Conservation (phyloP, 1,140 invertebrate genomes). For the Drosophila saltans region DNA sequence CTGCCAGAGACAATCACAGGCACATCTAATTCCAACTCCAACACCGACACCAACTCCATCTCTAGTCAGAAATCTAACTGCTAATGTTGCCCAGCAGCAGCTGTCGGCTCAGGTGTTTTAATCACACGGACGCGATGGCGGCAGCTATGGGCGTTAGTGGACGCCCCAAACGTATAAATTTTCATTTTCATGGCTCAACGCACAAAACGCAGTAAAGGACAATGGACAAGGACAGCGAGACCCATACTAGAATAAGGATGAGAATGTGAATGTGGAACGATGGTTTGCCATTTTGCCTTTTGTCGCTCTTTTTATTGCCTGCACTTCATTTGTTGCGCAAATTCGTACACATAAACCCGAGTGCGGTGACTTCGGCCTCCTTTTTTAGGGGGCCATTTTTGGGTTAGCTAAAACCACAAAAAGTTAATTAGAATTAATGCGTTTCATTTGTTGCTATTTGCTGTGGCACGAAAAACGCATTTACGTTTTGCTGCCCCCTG, state of each 20-base stretch:
- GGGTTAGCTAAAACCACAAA: slow-evolving; percentile 66
- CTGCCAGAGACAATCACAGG: slow-evolving; percentile 43
- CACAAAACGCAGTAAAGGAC: slow-evolving; percentile 50
- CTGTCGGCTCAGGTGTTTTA: slow-evolving; percentile 78
- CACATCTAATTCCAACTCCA: background rate
- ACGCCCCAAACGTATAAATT: slow-evolving; percentile 65
- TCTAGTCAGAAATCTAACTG: slow-evolving; percentile 24
- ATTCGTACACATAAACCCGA: slow-evolving; percentile 71
- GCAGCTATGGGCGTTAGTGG: slow-evolving; percentile 12
- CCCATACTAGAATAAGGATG: slow-evolving; percentile 8
- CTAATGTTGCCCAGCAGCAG: slow-evolving; percentile 43
- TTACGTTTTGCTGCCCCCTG: slow-evolving; percentile 37
- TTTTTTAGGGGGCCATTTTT: slow-evolving; percentile 30
- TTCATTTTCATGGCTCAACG: slow-evolving; percentile 78
- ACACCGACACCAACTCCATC: slow-evolving; percentile 15
- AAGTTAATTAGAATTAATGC: slow-evolving; percentile 82
- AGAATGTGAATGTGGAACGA: slow-evolving; percentile 5
- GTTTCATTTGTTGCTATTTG: slow-evolving; percentile 29
- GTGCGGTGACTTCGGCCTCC: slow-evolving; percentile 29
- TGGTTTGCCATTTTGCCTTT: slow-evolving; percentile 68
- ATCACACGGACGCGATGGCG: slow-evolving; percentile 54
- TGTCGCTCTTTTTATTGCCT: slow-evolving; percentile 78
- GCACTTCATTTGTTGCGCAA: slow-evolving; percentile 78
- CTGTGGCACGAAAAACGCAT: slow-evolving; percentile 60
- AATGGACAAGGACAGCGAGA: slow-evolving; percentile 23